Evolutionary conservation across 2,113 vertebrate genomes (phyloP).

Genomic region (Erythrocercus mccallii): DNA sequence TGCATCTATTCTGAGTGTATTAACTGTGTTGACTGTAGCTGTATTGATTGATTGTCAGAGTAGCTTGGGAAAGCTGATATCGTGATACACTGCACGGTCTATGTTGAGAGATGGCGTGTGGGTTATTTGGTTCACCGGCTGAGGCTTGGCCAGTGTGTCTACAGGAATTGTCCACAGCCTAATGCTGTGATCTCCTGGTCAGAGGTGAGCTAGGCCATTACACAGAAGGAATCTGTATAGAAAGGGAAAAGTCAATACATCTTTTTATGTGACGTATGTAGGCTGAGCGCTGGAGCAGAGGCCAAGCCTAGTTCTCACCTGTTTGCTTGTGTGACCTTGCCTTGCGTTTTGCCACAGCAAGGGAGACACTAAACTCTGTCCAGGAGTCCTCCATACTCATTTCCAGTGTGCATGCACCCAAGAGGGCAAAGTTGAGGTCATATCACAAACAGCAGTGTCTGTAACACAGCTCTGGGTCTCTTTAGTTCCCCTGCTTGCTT

Average conservation of each 20-base stretch:
- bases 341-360: neutral
- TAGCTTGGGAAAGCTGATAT: neutral
- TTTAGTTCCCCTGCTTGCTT: neutral
- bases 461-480: neutral
- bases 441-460: neutral
- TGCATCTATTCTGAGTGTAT: slow-evolving; percentile 8
- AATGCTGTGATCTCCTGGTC: neutral
- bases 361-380: neutral
- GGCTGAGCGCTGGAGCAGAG: neutral
- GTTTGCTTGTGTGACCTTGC: neutral
- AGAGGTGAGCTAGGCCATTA: neutral
- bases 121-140: neutral
- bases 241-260: neutral
- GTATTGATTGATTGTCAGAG: neutral
- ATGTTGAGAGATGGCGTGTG: neutral
- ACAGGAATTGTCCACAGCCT: neutral
- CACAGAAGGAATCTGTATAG: neutral
- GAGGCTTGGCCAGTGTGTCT: neutral
- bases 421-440: neutral
- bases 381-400: neutral
- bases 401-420: neutral
- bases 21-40: neutral
- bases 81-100: neutral
- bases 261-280: neutral
- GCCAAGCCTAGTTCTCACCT: neutral